phyloP scores from a whole-genome alignment of 2,888 invertebrate genomes.

The Acanthoscelides obtectus region DNA sequence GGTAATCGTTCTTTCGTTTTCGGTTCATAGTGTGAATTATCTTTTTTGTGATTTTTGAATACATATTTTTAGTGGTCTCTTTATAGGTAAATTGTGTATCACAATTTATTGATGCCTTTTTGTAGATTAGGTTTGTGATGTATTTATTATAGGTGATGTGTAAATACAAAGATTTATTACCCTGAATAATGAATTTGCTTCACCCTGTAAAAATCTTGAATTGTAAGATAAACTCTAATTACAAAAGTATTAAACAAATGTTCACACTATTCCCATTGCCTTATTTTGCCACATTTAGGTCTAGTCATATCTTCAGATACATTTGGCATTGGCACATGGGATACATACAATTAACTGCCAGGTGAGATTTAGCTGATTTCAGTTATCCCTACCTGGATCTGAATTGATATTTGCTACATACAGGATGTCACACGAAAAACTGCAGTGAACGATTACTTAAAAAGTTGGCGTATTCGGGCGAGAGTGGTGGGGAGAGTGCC shows the following conservation, averaged over 20 bases:
- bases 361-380: no score
- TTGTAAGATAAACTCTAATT: constrained; percentile 18
- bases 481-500: no score
- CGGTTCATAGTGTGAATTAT: background rate
- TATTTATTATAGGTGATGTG: constrained; percentile 17
- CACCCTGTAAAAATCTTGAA: constrained; percentile 18
- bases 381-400: no score
- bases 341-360: no score
- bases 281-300: no score
- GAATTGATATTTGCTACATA: no score
- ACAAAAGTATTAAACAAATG: constrained; percentile 12
- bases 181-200: constrained; percentile 17
- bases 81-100: constrained; percentile 19
- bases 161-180: constrained; percentile 20
- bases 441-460: no score
- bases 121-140: background rate
- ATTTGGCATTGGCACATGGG: no score
- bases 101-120: constrained; percentile 8
- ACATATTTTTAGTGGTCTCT: constrained; percentile 14
- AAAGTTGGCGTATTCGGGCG: no score
- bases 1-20: constrained; percentile 6
- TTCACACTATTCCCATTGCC: constrained; percentile 8
- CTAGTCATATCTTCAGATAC: no score
- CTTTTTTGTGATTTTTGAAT: constrained; percentile 6
- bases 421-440: no score